Conservation (phyloP, 2,797 vertebrate genomes). For the Potorous gilbertii region DNA sequence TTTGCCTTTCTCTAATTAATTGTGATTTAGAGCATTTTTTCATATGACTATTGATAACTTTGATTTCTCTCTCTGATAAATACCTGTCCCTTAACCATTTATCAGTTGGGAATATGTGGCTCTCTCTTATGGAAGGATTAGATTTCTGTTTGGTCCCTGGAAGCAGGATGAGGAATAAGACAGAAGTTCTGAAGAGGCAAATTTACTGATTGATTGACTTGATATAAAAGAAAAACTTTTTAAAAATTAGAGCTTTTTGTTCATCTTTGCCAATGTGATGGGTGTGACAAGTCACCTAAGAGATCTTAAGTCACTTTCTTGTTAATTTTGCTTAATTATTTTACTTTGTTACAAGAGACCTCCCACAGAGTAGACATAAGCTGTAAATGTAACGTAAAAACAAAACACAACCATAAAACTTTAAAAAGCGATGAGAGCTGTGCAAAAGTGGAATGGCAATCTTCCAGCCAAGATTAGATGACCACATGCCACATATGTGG, state of each 20-base stretch:
- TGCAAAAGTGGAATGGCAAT: neutral
- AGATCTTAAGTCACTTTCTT: neutral
- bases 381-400: neutral
- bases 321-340: neutral
- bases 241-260: neutral
- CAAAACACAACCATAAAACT: neutral
- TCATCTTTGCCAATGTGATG: neutral
- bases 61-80: neutral
- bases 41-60: neutral
- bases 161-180: neutral
- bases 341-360: neutral
- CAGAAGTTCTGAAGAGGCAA: neutral
- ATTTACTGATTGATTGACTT: neutral
- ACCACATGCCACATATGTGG: neutral
- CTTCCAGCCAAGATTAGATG: neutral
- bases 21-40: neutral
- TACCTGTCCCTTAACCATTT: neutral
- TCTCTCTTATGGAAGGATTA: neutral
- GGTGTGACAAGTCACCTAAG: neutral
- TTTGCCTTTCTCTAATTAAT: neutral
- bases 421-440: neutral
- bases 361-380: neutral
- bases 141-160: neutral
- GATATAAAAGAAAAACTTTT: neutral
- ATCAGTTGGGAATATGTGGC: neutral